These are phyloP conservation scores for Dendrolimus punctatus DNA, from an alignment of 1,140 invertebrate genomes.

Conservation along the genomic window DNA sequence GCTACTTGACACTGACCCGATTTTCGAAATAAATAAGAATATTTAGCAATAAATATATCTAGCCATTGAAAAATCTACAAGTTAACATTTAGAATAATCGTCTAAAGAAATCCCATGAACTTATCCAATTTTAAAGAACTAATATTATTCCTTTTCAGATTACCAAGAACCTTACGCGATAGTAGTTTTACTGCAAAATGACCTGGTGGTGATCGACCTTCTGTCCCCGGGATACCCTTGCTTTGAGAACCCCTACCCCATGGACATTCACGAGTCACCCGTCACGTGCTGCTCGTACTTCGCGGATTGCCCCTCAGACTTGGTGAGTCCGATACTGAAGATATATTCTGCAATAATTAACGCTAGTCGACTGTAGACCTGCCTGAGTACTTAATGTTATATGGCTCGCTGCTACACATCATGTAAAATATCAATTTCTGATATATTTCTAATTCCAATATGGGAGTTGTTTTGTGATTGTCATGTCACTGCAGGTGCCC, in stretches of 20 bases:
- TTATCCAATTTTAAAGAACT: not conserved
- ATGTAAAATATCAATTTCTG: no score
- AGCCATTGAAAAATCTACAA: no score
- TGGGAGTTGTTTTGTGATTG: no score
- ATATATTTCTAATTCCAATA: no score
- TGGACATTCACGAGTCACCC: conserved; percentile 98
- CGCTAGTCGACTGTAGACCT: not conserved
- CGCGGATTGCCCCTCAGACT: conserved; percentile 96
- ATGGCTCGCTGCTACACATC: no score
- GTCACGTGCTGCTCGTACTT: conserved; percentile 97
- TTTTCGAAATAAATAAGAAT: no score
- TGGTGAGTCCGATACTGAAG: conserved; percentile 75
- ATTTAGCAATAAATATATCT: no score
- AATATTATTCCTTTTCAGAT: conserved; percentile 74
- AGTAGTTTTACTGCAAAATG: conserved; percentile 97
- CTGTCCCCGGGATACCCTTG: conserved; percentile 95
- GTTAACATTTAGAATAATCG: no score
- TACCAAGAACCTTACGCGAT: conserved; percentile 98
- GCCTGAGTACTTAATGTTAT: no score
- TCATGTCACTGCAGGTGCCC: no score
- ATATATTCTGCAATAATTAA: not conserved
- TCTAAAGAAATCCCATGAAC: no score
- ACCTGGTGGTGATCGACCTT: conserved; percentile 98
- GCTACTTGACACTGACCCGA: no score
- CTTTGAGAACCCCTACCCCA: conserved; percentile 99